A percentile compares a stretch with the other conserved stretches of the same genome.
These are phyloP conservation scores for Brachionus calyciflorus DNA, from an alignment of 1,140 invertebrate species.

Conservation along the genomic window DNA sequence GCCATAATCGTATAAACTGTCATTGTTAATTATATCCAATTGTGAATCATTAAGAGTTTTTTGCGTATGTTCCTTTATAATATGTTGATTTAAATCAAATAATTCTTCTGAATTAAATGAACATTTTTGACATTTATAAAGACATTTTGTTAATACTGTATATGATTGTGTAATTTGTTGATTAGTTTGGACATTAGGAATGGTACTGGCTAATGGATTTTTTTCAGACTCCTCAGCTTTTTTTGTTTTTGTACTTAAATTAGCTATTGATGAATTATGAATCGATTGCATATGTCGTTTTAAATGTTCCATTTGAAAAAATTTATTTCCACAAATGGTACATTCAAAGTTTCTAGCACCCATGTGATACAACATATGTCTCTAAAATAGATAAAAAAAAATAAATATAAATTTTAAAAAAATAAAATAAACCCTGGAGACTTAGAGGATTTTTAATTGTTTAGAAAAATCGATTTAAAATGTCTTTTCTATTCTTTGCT, in stretches of 20 bases:
- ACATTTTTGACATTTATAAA: constrained; percentile 40
- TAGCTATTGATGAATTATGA: not conserved
- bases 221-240: not conserved
- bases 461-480: too few relatives aligned
- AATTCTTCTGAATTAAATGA: not conserved
- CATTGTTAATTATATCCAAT: not conserved
- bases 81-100: constrained; percentile 29
- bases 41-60: not conserved
- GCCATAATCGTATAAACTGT: constrained; percentile 21
- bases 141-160: constrained; percentile 17
- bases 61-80: not conserved
- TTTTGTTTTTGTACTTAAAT: not conserved
- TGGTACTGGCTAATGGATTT: not conserved
- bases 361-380: constrained; percentile 45
- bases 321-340: constrained; percentile 38
- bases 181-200: not conserved
- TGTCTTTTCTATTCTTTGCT: too few relatives aligned
- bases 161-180: constrained; percentile 8
- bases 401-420: not conserved
- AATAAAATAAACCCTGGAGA: too few relatives aligned
- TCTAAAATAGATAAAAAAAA: not conserved
- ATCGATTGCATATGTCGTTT: constrained; percentile 46
- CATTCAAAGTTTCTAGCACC: constrained; percentile 45
- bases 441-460: too few relatives aligned
- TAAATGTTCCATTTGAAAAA: constrained; percentile 47